Conservation (phyloP, 2,797 vertebrate species). For the Thunnus albacares region DNA sequence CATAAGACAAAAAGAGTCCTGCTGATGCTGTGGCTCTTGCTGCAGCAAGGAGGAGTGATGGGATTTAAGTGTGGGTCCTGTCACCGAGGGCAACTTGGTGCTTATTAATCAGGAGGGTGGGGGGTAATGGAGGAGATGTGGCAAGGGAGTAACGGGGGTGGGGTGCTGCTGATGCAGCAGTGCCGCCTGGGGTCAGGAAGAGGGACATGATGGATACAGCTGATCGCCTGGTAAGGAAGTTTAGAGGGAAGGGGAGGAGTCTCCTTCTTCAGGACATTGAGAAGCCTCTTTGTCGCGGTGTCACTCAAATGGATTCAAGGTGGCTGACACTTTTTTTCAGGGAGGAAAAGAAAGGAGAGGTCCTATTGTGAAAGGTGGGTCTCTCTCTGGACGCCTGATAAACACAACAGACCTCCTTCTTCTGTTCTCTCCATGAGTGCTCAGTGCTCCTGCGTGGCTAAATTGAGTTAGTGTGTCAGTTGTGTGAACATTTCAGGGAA, state of each 20-base stretch:
- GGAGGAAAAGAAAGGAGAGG: conserved; percentile 76
- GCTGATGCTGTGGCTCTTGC: conserved; percentile 73
- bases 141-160: conserved; percentile 34
- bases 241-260: conserved; percentile 82
- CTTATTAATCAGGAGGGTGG: conserved; percentile 76
- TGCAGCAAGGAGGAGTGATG: conserved; percentile 71
- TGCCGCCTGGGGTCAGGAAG: conserved; percentile 92
- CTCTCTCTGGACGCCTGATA: conserved; percentile 66
- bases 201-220: conserved; percentile 93
- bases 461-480: conserved; percentile 68
- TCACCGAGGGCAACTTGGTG: conserved; percentile 85
- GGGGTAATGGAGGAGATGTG: conserved; percentile 45
- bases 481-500: conserved; percentile 47
- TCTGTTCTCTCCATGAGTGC: conserved; percentile 69
- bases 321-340: conserved; percentile 74
- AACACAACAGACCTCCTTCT: conserved; percentile 79
- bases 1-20: conserved; percentile 80
- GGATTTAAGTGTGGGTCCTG: conserved; percentile 81
- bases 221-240: conserved; percentile 93
- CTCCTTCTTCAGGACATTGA: conserved; percentile 87
- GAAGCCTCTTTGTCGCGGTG: conserved; percentile 92
- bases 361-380: conserved; percentile 75
- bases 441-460: conserved; percentile 48
- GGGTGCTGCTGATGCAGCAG: conserved; percentile 86
- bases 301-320: conserved; percentile 89